Base-by-base conservation (phyloP, 30 jellyfish, hydroid and myxozoan species). In the Phacellophora camtschatica region DNA sequence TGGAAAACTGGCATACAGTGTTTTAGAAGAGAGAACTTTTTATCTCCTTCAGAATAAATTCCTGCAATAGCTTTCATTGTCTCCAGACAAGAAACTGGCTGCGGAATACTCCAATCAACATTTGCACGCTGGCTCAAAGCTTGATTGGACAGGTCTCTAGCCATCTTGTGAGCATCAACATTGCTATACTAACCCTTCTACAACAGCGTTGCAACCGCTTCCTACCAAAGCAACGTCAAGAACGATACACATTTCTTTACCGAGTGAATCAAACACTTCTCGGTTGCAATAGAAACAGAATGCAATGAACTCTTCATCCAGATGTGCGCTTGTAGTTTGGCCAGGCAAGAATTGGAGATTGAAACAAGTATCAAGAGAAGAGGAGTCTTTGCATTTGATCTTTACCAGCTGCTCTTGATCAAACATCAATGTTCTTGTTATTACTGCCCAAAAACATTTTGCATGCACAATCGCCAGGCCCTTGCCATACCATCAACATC, bases 51-150 rank as follows among this genome's bases (percentile, higher is more conserved):
- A n/a, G n/a, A n/a, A n/a, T n/a, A n/a, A n/a, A n/a, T n/a, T n/a
- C n/a, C n/a, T n/a, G n/a, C n/a, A n/a, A n/a, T n/a, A n/a, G n/a
- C n/a, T n/a, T n/a, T n/a, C n/a, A n/a, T 65, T 65, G 62, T 65
- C 4, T 63, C 79, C 34, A 30, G 62, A 8, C 28, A 65, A 6
- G 27, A 23, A 5, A 65, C 11, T 8, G 79, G 79, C 16, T 65
- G 79, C 4, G 79, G 79, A 23, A 65, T 65, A 33, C 79, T 8
- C 62, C 79, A 65, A 27, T 65, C 79, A 33, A 65, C 61, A 23
- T 28, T 65, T 8, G 79, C 61, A 6, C 66, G 9, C 13, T 39
- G 45, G 46, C 9, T 6, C 22, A 51, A 24, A 24, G 18, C 66
- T 51, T 51, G 7, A 18, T 51, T 51, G 10, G 29, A 39, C 18